phyloP scores from a whole-genome alignment of 2,797 vertebrate species.

The Micrastur ruficollis region DNA sequence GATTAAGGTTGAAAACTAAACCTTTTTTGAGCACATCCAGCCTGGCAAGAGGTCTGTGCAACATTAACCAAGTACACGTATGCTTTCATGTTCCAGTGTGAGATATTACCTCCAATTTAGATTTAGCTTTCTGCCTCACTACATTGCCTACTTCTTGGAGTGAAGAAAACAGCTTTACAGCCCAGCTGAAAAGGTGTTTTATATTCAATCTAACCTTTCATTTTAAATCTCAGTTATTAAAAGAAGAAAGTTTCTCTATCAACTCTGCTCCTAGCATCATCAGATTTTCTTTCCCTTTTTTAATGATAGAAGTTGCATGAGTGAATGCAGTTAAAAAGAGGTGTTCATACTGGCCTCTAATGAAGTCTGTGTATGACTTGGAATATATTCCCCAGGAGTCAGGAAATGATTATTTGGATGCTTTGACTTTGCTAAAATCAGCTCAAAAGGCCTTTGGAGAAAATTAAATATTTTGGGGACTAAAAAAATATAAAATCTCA shows the following conservation, averaged over 20 bases:
- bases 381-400: neutral
- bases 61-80: neutral
- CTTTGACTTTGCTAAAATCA: neutral
- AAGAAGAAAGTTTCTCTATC: neutral
- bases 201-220: neutral
- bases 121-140: neutral
- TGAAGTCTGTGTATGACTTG: neutral
- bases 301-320: neutral
- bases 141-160: neutral
- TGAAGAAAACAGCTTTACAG: neutral
- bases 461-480: neutral
- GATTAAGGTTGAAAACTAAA: neutral
- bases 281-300: neutral
- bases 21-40: neutral
- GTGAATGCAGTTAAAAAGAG: neutral
- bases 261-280: neutral
- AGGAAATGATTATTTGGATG: neutral
- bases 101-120: neutral
- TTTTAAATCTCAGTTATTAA: neutral
- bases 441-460: neutral
- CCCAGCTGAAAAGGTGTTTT: neutral
- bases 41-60: neutral
- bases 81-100: neutral
- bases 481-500: neutral
- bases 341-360: neutral